Evolutionary conservation across 1,140 invertebrate species (phyloP).

Genomic region (Bathynomus jamesi): DNA sequence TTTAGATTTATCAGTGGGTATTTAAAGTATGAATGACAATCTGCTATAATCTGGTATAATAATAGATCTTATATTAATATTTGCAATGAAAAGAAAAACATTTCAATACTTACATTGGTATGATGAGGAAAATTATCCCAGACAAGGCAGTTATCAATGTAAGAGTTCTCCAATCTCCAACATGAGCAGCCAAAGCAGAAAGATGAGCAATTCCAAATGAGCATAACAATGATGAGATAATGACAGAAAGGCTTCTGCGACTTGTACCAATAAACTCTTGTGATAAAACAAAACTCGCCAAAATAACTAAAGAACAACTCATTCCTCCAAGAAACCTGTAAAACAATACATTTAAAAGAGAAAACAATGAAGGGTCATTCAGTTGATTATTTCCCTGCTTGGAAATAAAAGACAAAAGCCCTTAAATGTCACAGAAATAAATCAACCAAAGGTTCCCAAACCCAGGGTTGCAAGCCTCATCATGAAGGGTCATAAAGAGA

Average conservation of each 20-base stretch:
- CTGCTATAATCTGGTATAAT: neutral
- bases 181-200: conserved; percentile 13
- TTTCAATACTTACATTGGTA: conserved; percentile 24
- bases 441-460: too few species aligned
- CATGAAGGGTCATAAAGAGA: too few species aligned
- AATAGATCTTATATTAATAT: neutral
- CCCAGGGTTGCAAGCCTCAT: too few species aligned
- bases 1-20: neutral
- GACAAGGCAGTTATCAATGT: conserved; percentile 23
- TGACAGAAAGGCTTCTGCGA: conserved; percentile 26
- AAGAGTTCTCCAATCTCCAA: conserved; percentile 24
- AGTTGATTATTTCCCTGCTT: too few species aligned
- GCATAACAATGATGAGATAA: conserved; percentile 15
- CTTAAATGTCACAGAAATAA: too few species aligned
- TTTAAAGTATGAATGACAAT: neutral
- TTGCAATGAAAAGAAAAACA: neutral
- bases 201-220: conserved; percentile 25
- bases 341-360: neutral
- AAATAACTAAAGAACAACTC: conserved; percentile 28
- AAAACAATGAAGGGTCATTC: neutral
- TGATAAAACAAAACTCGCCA: conserved; percentile 31
- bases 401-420: too few species aligned
- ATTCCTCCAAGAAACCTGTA: conserved; percentile 26
- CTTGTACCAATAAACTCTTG: conserved; percentile 31
- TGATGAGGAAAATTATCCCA: conserved; percentile 18